phyloP scores from a whole-genome alignment of 1,140 invertebrate species.

The Nephotettix cincticeps region DNA sequence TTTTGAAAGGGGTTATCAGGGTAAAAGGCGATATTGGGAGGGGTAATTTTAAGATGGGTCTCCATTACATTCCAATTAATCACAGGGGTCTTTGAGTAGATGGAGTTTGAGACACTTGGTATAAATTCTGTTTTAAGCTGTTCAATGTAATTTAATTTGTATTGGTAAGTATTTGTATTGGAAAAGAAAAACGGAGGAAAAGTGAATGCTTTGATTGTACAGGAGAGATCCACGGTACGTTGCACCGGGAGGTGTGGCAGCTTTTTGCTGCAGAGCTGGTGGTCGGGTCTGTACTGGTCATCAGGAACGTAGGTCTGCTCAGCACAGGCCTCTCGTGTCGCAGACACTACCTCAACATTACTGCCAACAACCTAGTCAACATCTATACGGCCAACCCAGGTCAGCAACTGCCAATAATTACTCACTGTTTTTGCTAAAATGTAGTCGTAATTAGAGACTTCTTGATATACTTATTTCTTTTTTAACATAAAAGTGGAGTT shows the following conservation, averaged over 20 bases:
- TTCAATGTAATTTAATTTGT: background rate
- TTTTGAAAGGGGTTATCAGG: too few species aligned
- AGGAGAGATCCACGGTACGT: slow-evolving; percentile 39
- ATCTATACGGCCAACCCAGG: slow-evolving; percentile 30
- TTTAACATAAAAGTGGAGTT: too few species aligned
- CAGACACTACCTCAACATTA: slow-evolving; percentile 38
- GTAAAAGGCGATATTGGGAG: too few species aligned
- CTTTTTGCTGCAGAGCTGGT: slow-evolving; percentile 32
- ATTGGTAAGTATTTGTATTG: background rate
- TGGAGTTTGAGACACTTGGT: too few species aligned
- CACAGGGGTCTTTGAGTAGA: background rate
- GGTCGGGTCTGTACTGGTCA: slow-evolving; percentile 35
- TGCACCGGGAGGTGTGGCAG: slow-evolving; percentile 40
- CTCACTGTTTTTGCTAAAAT: too few species aligned
- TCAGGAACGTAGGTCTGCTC: slow-evolving; percentile 36
- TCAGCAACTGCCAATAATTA: too few species aligned
- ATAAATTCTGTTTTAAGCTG: too few species aligned
- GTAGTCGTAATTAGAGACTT: too few species aligned
- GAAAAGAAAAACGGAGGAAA: background rate
- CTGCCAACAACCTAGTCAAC: slow-evolving; percentile 34
- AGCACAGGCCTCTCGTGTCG: slow-evolving; percentile 33
- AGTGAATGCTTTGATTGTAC: slow-evolving; percentile 14
- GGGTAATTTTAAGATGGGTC: background rate
- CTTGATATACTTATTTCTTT: too few species aligned
- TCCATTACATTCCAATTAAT: background rate